Percentiles rank a stretch among this genome's conserved stretches.
Conservation (phyloP, 2,888 invertebrate genomes). For the Luperina testacea region DNA sequence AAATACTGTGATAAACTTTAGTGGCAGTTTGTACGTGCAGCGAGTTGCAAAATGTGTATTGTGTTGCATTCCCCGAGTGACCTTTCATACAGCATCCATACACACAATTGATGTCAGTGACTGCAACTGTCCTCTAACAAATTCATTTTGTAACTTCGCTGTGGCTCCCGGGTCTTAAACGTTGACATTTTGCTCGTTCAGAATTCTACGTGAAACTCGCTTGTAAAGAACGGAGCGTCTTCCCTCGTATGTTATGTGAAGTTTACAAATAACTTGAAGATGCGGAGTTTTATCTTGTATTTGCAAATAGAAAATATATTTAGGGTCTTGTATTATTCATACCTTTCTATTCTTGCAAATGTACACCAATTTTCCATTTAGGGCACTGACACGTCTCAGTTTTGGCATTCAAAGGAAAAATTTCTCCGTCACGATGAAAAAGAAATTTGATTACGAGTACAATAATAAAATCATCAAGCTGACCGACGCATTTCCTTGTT, state of each 20-base stretch:
- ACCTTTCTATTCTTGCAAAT: not conserved
- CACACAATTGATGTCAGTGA: constrained; percentile 56
- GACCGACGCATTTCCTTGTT: constrained; percentile 42
- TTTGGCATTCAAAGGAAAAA: not conserved
- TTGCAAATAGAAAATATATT: constrained; percentile 5
- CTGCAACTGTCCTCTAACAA: constrained; percentile 52
- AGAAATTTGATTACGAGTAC: constrained; percentile 10
- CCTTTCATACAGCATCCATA: constrained; percentile 62
- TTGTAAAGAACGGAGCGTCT: constrained; percentile 22
- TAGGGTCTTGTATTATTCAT: not conserved
- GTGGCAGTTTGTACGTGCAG: constrained; percentile 63
- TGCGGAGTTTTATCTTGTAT: not conserved
- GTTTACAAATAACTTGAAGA: constrained; percentile 8
- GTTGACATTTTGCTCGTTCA: constrained; percentile 43
- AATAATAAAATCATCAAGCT: constrained; percentile 46
- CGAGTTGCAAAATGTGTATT: constrained; percentile 56
- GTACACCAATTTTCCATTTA: not conserved
- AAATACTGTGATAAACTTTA: constrained; percentile 64
- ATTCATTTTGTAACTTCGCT: constrained; percentile 52
- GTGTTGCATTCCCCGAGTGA: constrained; percentile 62
- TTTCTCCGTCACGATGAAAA: not conserved
- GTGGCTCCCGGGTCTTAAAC: constrained; percentile 25
- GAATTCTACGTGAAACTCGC: constrained; percentile 31
- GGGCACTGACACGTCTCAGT: not conserved
- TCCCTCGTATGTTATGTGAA: constrained; percentile 16